Conservation (phyloP, 1,140 invertebrate species). For the Asobara japonica region DNA sequence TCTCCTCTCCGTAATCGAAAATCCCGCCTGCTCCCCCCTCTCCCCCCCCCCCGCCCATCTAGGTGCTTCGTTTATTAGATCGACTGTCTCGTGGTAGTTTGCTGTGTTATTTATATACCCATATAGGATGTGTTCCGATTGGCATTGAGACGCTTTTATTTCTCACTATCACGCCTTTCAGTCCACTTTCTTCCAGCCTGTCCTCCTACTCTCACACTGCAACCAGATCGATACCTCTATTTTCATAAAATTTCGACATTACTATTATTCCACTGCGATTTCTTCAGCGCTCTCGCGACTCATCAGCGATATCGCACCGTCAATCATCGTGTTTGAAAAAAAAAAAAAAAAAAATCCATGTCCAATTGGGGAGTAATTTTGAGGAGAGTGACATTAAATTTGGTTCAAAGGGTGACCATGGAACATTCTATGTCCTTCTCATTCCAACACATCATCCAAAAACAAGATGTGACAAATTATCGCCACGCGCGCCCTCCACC, state of each 20-base stretch:
- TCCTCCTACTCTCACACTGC: not conserved
- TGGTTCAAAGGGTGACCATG: no score
- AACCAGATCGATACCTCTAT: not conserved
- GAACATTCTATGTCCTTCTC: no score
- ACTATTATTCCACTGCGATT: not conserved
- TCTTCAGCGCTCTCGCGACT: not conserved
- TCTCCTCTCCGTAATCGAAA: slow-evolving; percentile 39
- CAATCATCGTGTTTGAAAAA: not conserved
- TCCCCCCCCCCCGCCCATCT: not conserved
- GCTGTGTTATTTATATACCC: slow-evolving; percentile 35
- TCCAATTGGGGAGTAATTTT: no score
- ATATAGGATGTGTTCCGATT: slow-evolving; percentile 19
- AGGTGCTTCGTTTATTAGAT: slow-evolving; percentile 37
- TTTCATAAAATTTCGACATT: not conserved
- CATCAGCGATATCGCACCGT: not conserved
- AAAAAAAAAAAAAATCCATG: not conserved
- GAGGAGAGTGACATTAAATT: no score
- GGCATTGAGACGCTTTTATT: slow-evolving; percentile 30
- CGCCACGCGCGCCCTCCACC: no score
- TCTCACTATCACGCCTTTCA: slow-evolving; percentile 31
- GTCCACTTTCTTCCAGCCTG: not conserved
- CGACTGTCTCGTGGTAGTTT: slow-evolving; percentile 39
- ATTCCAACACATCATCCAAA: not conserved
- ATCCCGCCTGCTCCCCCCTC: slow-evolving; percentile 23
- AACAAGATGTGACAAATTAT: no score